These are phyloP conservation scores for Ophthalmolycus amberensis DNA, from an alignment of 2,113 vertebrate species.

Conservation along the genomic window DNA sequence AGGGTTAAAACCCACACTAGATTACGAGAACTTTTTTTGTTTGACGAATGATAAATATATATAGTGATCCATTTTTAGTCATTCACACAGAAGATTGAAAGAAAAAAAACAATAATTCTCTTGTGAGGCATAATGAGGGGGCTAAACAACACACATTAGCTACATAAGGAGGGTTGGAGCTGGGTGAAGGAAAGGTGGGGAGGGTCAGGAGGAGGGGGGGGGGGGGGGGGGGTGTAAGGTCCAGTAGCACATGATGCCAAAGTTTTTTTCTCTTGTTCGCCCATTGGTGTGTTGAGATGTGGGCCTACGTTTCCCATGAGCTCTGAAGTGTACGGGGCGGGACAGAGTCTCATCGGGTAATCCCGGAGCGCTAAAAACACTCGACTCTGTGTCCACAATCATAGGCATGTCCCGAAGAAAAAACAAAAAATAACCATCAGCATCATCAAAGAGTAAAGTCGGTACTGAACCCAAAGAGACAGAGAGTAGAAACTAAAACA, in stretches of 20 bases:
- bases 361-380: conserved; percentile 78
- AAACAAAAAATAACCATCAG: conserved; percentile 50
- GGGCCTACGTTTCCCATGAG: conserved; percentile 68
- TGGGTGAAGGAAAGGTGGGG: background rate
- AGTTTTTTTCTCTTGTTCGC: conserved; percentile 65
- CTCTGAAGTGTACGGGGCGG: conserved; percentile 43
- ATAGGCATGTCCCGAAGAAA: conserved; percentile 70
- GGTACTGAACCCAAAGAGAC: conserved; percentile 76
- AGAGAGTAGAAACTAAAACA: conserved; percentile 74
- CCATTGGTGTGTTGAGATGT: conserved; percentile 58
- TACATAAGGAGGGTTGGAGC: conserved; percentile 57
- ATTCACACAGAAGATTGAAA: conserved; percentile 74
- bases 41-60: conserved; percentile 81
- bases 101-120: conserved; percentile 59
- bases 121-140: conserved; percentile 74
- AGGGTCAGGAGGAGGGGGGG: conserved; percentile 5
- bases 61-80: conserved; percentile 75
- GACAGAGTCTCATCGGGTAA: conserved; percentile 62
- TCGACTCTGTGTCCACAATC: conserved; percentile 76
- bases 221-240: conserved; percentile 37
- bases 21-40: conserved; percentile 69
- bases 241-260: conserved; percentile 70
- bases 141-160: conserved; percentile 85
- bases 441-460: conserved; percentile 68
- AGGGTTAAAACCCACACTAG: conserved; percentile 78